phyloP scores from a whole-genome alignment of 2,888 invertebrate genomes.

The Serripes groenlandicus region DNA sequence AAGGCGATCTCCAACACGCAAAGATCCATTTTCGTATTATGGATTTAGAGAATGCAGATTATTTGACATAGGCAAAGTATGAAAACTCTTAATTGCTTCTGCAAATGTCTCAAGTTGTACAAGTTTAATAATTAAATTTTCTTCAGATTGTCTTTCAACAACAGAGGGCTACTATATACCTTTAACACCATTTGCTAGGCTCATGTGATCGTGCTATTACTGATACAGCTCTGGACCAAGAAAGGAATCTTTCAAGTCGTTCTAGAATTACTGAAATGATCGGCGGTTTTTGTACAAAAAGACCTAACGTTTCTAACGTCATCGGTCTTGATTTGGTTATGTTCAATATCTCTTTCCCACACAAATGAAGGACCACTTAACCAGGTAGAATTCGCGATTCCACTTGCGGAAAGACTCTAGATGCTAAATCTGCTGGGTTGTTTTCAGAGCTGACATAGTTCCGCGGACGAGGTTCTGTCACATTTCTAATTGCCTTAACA shows the following conservation, averaged over 20 bases:
- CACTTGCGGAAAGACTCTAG: constrained; percentile 42
- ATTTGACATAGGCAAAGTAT: constrained; percentile 32
- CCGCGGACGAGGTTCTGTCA: constrained; percentile 61
- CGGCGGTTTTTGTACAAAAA: constrained; percentile 15
- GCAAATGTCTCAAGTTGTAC: constrained; percentile 34
- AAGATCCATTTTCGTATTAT: constrained; percentile 22
- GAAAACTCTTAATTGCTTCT: background rate
- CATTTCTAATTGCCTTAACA: constrained; percentile 62
- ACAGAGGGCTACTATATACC: constrained; percentile 22
- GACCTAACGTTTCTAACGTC: constrained; percentile 27
- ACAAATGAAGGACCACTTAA: constrained; percentile 51
- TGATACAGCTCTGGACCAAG: constrained; percentile 29
- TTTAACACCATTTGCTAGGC: constrained; percentile 37
- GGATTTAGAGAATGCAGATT: constrained; percentile 47
- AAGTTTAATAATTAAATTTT: constrained; percentile 39
- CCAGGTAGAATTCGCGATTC: constrained; percentile 21
- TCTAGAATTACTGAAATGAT: background rate
- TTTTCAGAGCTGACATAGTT: constrained; percentile 55
- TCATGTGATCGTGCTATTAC: constrained; percentile 23
- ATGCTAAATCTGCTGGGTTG: constrained; percentile 70
- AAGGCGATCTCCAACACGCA: constrained; percentile 46
- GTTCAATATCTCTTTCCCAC: constrained; percentile 32
- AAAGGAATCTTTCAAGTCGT: constrained; percentile 23
- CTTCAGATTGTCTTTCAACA: constrained; percentile 36
- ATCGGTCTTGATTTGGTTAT: background rate